Conservation (phyloP, 1,140 invertebrate species). For the Metopolophium dirhodum region DNA sequence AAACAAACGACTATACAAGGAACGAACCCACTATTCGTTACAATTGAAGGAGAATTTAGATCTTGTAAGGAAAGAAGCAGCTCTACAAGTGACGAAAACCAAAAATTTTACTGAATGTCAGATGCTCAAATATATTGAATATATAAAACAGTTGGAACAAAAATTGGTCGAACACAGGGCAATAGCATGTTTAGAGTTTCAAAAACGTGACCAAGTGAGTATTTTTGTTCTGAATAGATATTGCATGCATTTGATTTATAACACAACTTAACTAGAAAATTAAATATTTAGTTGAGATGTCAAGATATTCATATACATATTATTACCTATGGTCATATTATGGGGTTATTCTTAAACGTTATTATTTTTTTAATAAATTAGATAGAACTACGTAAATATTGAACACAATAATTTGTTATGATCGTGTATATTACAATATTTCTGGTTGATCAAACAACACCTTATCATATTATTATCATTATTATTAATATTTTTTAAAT, state of each 20-base stretch:
- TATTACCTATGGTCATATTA: no score
- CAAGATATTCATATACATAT: no score
- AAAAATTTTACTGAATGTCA: slow-evolving; percentile 42
- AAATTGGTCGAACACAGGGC: slow-evolving; percentile 23
- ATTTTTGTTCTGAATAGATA: neutral
- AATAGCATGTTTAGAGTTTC: slow-evolving; percentile 8
- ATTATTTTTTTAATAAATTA: no score
- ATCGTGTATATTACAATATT: no score
- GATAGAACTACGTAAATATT: no score
- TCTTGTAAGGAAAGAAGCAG: slow-evolving; percentile 6
- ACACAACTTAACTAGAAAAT: no score
- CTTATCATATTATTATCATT: no score
- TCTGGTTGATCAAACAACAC: no score
- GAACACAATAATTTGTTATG: no score
- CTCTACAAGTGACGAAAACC: slow-evolving; percentile 39
- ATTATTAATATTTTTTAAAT: no score
- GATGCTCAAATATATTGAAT: neutral
- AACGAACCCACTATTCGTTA: slow-evolving; percentile 27
- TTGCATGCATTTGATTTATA: neutral
- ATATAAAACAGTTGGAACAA: slow-evolving; percentile 27
- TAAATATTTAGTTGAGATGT: no score
- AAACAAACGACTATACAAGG: slow-evolving; percentile 10
- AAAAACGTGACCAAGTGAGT: slow-evolving; percentile 43
- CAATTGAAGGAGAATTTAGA: slow-evolving; percentile 40
- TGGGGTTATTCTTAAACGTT: no score